Percentiles rank a stretch among this genome's conserved stretches.
These are phyloP conservation scores for Ochotona princeps DNA, from an alignment of 2,113 vertebrate species.

Conservation along the genomic window DNA sequence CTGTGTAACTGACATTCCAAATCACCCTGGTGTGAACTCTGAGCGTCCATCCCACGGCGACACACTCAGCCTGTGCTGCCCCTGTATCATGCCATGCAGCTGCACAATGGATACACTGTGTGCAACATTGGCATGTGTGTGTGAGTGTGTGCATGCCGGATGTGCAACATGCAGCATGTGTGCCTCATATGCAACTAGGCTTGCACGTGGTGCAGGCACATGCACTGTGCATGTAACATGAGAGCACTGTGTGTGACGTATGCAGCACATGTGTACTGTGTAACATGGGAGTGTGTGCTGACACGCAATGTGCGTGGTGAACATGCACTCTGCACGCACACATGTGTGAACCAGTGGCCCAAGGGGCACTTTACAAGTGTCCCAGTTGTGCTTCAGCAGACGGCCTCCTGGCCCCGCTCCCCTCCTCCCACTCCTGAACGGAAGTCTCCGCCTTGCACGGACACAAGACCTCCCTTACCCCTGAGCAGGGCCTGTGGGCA, in stretches of 20 bases:
- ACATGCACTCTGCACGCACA: too few species aligned
- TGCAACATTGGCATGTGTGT: too few species aligned
- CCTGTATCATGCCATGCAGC: too few species aligned
- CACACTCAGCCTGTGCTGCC: conserved; percentile 23
- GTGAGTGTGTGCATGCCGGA: fast-evolving
- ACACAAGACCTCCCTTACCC: background rate
- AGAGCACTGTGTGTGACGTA: too few species aligned
- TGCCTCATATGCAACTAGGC: too few species aligned
- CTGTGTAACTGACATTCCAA: conserved; percentile 77
- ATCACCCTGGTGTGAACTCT: conserved; percentile 80
- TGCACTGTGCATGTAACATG: too few species aligned
- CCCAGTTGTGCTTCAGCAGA: background rate
- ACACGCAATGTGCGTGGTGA: too few species aligned
- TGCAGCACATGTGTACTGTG: too few species aligned
- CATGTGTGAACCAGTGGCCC: too few species aligned
- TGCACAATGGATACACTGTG: too few species aligned
- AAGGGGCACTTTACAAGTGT: too few species aligned
- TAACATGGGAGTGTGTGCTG: too few species aligned
- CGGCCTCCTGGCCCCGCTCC: background rate
- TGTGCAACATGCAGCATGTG: background rate
- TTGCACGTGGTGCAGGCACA: background rate
- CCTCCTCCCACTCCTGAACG: background rate
- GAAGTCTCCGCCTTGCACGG: background rate
- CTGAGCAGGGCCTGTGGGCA: background rate
- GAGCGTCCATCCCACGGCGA: conserved; percentile 56